phyloP scores from a whole-genome alignment of 1,140 invertebrate species.

The Sesamia nonagrioides region DNA sequence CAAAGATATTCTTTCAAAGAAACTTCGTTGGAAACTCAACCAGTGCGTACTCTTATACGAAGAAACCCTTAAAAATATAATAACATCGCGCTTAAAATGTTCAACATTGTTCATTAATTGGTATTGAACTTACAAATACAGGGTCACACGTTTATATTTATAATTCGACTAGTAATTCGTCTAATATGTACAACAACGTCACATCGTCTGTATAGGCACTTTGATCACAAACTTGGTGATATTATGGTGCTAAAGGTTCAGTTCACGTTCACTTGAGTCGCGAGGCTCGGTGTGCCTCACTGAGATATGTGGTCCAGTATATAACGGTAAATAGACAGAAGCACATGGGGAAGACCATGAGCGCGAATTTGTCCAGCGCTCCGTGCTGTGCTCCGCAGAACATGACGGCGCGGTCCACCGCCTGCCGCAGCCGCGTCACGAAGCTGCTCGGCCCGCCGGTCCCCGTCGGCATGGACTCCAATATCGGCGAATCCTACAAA shows the following conservation, averaged over 20 bases:
- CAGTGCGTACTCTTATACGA: background rate
- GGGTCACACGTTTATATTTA: conserved; percentile 46
- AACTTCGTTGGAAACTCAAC: conserved; percentile 11
- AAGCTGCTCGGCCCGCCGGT: conserved; percentile 65
- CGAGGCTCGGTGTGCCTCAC: conserved; percentile 81
- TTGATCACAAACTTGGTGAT: conserved; percentile 51
- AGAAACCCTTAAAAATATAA: conserved; percentile 18
- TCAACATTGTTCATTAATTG: conserved; percentile 41
- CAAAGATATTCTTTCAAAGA: conserved; percentile 1
- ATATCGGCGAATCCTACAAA: conserved; percentile 81
- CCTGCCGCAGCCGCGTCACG: conserved; percentile 75
- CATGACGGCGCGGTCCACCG: conserved; percentile 86
- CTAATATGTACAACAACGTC: conserved; percentile 73
- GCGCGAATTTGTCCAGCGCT: conserved; percentile 88
- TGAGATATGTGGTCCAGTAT: conserved; percentile 91
- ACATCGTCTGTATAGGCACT: conserved; percentile 59
- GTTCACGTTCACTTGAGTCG: conserved; percentile 64
- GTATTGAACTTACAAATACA: conserved; percentile 22
- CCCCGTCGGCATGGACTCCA: conserved; percentile 76
- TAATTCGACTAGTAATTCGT: conserved; percentile 70
- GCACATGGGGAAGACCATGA: conserved; percentile 91
- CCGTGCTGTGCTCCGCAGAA: conserved; percentile 89
- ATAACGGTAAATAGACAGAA: conserved; percentile 90
- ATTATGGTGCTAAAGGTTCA: conserved; percentile 25
- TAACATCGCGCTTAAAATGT: conserved; percentile 19